Evolutionary conservation across 92 coral and sea anemone species (phyloP).

Genomic region (Parazoanthus swiftii): DNA sequence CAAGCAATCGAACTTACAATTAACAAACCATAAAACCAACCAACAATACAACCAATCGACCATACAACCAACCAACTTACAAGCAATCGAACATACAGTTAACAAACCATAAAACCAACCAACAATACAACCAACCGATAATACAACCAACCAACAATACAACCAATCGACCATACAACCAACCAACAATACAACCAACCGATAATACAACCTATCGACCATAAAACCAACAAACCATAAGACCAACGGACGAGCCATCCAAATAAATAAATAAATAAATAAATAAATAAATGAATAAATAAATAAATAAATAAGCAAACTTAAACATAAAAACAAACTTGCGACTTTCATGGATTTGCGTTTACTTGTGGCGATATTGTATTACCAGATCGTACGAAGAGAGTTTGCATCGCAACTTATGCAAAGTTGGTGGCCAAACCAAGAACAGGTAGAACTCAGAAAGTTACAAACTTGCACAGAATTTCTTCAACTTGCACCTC

Average conservation of each 20-base stretch:
- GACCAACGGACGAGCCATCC: neutral
- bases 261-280: too few relatives aligned
- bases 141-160: neutral
- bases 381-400: too few relatives aligned
- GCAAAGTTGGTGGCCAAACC: too few relatives aligned
- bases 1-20: constrained; percentile 3
- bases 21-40: neutral
- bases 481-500: too few relatives aligned
- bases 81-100: neutral
- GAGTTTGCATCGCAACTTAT: neutral
- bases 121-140: neutral
- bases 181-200: neutral
- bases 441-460: too few relatives aligned
- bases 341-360: too few relatives aligned
- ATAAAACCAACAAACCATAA: neutral
- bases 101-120: constrained; percentile 17
- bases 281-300: too few relatives aligned
- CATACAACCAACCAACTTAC: neutral
- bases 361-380: too few relatives aligned
- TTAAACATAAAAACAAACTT: too few relatives aligned
- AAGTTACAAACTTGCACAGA: too few relatives aligned
- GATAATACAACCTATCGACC: neutral
- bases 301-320: too few relatives aligned
- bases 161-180: neutral
- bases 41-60: neutral